Percentiles rank a stretch among this genome's conserved stretches.
These are phyloP conservation scores for Sebastes trivittatus DNA, from an alignment of 2,797 vertebrate genomes.

Conservation along the genomic window DNA sequence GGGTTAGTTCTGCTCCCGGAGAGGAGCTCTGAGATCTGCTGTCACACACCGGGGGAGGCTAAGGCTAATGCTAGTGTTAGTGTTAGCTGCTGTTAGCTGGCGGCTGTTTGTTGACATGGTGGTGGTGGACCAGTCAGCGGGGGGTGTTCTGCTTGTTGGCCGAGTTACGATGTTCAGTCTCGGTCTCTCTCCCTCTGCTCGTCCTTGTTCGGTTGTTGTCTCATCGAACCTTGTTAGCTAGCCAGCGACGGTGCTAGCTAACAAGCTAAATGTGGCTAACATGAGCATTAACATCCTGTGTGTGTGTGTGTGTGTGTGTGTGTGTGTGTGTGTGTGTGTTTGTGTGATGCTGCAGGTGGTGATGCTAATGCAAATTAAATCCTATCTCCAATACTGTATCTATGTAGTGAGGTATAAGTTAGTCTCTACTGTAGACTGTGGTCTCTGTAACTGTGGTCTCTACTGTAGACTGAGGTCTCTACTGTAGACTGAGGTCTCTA, in stretches of 20 bases:
- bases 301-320: neutral
- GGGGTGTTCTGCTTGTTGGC: neutral
- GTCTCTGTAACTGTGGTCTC: too few species aligned
- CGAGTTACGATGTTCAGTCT: rapidly evolving
- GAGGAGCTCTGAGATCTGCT: conserved; percentile 10
- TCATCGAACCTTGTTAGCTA: neutral
- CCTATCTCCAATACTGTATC: too few species aligned
- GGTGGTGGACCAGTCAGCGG: neutral
- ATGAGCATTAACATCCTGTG: neutral
- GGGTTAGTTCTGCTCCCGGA: conserved; percentile 2
- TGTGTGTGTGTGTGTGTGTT: neutral
- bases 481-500: too few species aligned
- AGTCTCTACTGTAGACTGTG: too few species aligned
- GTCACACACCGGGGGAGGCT: conserved; percentile 5
- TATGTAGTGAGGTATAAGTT: too few species aligned
- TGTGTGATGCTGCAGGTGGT: too few species aligned
- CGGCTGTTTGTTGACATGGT: neutral
- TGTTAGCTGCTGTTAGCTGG: neutral
- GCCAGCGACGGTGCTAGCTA: conserved; percentile 1
- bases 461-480: too few species aligned
- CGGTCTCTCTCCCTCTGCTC: neutral
- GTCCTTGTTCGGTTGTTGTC: neutral
- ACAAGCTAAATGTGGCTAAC: conserved; percentile 26
- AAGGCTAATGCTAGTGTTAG: neutral
- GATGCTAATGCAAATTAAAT: too few species aligned